These are phyloP conservation scores for Spilarctia lutea DNA, from an alignment of 2,888 invertebrate genomes.

Conservation along the genomic window DNA sequence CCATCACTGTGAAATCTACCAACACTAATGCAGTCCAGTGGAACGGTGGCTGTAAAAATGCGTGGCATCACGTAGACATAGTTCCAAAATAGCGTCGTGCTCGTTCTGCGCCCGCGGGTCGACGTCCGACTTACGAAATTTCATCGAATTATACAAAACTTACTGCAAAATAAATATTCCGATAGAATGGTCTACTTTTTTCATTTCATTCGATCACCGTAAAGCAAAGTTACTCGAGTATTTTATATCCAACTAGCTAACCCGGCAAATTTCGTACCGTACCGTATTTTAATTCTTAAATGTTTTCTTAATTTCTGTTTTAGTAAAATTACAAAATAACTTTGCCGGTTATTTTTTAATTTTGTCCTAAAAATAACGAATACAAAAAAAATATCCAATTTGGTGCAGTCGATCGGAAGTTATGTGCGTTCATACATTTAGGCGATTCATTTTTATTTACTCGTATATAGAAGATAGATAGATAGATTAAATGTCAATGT, in stretches of 20 bases:
- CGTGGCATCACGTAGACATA: constrained; percentile 79
- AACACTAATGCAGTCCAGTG: constrained; percentile 72
- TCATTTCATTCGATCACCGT: constrained; percentile 58
- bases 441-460: too few relatives aligned
- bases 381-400: too few relatives aligned
- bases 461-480: too few relatives aligned
- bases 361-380: too few relatives aligned
- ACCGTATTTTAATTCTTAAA: too few relatives aligned
- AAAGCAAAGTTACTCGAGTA: constrained; percentile 32
- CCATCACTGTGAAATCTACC: constrained; percentile 75
- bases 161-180: constrained; percentile 64
- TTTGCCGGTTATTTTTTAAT: too few relatives aligned
- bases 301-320: too few relatives aligned
- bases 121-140: constrained; percentile 72
- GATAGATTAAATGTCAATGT: constrained; percentile 55
- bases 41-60: constrained; percentile 72
- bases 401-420: too few relatives aligned
- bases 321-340: too few relatives aligned
- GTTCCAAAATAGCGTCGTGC: constrained; percentile 71
- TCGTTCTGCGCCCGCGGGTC: constrained; percentile 64
- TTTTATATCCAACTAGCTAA: constrained; percentile 45
- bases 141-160: constrained; percentile 74
- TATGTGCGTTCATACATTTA: too few relatives aligned
- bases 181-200: constrained; percentile 58
- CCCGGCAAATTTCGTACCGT: too few relatives aligned